These are phyloP conservation scores for Nanorana parkeri DNA, from an alignment of 2,113 vertebrate species.

Conservation along the genomic window DNA sequence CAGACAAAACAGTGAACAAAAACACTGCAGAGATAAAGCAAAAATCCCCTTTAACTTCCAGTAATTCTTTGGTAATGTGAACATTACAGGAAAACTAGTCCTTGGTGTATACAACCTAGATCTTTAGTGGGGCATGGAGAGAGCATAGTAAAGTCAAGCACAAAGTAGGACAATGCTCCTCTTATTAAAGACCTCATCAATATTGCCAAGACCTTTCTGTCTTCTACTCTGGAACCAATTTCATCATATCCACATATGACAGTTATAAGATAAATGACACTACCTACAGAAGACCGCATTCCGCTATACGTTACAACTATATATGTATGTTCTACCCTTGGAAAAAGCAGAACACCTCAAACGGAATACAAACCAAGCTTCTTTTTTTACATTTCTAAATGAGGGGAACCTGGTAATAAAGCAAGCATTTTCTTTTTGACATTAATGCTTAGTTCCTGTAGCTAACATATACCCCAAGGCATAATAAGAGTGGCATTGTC, in stretches of 20 bases:
- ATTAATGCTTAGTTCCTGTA: too few species aligned
- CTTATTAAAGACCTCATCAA: constrained; percentile 49
- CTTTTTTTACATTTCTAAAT: too few species aligned
- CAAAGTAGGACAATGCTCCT: constrained; percentile 36
- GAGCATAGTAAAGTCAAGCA: constrained; percentile 19
- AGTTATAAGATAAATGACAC: constrained; percentile 35
- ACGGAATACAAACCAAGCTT: too few species aligned
- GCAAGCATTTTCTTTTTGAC: too few species aligned
- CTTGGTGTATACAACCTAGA: constrained; percentile 13
- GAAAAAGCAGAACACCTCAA: too few species aligned
- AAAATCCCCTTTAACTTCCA: neutral
- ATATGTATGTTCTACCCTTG: constrained; percentile 25
- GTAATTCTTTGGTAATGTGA: neutral
- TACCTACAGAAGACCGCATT: neutral
- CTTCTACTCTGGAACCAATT: constrained; percentile 39
- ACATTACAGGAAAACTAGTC: constrained; percentile 15
- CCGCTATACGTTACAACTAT: constrained; percentile 10
- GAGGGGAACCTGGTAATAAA: too few species aligned
- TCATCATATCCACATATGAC: constrained; percentile 41
- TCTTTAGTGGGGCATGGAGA: constrained; percentile 11
- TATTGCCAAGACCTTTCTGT: constrained; percentile 44
- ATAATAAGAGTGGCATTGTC: too few species aligned
- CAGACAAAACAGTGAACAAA: too few species aligned
- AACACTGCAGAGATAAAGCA: neutral
- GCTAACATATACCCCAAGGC: too few species aligned